A percentile compares a stretch with the other conserved stretches of the same genome.
phyloP scores from a whole-genome alignment of 2,888 invertebrate genomes.

The Trissonchulus sp. region DNA sequence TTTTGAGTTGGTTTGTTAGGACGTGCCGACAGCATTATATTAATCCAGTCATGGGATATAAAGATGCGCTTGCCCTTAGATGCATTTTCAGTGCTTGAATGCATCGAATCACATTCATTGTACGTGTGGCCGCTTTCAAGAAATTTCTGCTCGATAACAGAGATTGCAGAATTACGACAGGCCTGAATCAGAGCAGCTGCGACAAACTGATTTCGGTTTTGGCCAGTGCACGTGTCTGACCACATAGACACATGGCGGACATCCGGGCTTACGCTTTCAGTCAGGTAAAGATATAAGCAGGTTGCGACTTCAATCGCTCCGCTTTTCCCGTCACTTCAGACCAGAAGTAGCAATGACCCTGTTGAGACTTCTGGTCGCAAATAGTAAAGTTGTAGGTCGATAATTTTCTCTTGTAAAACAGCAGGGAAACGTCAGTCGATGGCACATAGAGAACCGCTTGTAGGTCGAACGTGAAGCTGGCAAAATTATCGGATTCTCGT shows the following conservation, averaged over 20 bases:
- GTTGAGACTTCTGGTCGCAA: neutral
- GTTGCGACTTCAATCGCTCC: neutral
- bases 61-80: neutral
- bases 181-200: neutral
- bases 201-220: slow-evolving; percentile 23
- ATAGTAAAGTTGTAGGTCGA: slow-evolving; percentile 11
- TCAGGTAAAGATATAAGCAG: neutral
- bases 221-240: neutral
- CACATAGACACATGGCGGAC: slow-evolving; percentile 7
- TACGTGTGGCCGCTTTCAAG: slow-evolving; percentile 28
- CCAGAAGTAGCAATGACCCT: slow-evolving; percentile 6
- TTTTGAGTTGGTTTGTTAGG: neutral
- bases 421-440: neutral
- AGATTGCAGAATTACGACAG: neutral
- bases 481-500: neutral
- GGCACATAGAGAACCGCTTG: slow-evolving; percentile 24
- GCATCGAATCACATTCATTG: neutral
- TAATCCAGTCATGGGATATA: neutral
- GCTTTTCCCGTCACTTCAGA: neutral
- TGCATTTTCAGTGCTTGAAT: slow-evolving; percentile 6
- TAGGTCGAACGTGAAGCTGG: neutral
- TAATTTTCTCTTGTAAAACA: slow-evolving; percentile 22
- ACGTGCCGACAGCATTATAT: neutral
- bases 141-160: slow-evolving; percentile 25
- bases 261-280: neutral